Conservation (phyloP, 2,888 invertebrate genomes). For the Tuta absoluta region DNA sequence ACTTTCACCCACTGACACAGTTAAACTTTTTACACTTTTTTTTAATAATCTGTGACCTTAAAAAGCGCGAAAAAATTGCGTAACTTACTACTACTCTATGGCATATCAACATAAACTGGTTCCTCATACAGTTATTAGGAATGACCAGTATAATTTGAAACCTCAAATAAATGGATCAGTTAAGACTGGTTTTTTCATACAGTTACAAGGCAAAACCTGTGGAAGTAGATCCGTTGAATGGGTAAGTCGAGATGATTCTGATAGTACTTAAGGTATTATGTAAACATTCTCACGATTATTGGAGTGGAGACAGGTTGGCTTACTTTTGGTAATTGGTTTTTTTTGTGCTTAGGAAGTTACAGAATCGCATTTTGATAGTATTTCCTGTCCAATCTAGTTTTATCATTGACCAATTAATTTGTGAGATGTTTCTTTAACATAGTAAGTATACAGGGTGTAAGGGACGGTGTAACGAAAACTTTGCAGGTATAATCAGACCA, state of each 20-base stretch:
- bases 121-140: conserved; percentile 13
- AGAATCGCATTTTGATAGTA: neutral
- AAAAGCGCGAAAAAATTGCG: conserved; percentile 31
- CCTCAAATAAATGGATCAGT: too few relatives aligned
- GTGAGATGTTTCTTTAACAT: too few relatives aligned
- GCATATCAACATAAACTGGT: neutral
- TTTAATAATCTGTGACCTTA: conserved; percentile 32
- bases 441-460: too few relatives aligned
- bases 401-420: too few relatives aligned
- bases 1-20: conserved; percentile 57
- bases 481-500: too few relatives aligned
- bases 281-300: conserved; percentile 30
- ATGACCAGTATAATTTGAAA: too few relatives aligned
- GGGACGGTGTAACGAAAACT: too few relatives aligned
- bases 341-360: conserved; percentile 8
- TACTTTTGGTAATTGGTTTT: conserved; percentile 11
- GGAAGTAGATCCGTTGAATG: too few relatives aligned
- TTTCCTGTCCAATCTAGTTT: too few relatives aligned
- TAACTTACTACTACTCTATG: conserved; percentile 25
- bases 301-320: neutral
- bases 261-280: neutral
- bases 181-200: too few relatives aligned
- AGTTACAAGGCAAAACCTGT: too few relatives aligned
- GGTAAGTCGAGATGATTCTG: too few relatives aligned
- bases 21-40: conserved; percentile 30